Evolutionary conservation across 2,888 invertebrate genomes (phyloP), one percentile per base, ranked within the genome.

Genomic region (Chymomyza amoena): DNA sequence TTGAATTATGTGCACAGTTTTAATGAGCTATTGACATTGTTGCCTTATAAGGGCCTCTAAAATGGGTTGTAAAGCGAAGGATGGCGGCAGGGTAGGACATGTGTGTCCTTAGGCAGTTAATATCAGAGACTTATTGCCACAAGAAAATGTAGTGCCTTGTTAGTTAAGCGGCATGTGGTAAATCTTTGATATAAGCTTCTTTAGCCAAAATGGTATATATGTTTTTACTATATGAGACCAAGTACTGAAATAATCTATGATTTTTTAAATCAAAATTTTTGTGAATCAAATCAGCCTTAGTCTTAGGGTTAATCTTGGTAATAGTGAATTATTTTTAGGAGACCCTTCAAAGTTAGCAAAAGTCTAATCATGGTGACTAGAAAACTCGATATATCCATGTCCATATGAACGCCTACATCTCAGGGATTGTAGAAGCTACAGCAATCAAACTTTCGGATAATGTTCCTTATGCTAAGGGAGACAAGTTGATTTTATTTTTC

Each of bases 21-120:
- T 64, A 64, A 64, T 64, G 64, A 64, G 64, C 64, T 64, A 64
- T 57, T 64, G 64, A 64, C 56, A 57, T 56, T 57, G 57, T 45
- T 57, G 56, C 25, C 32, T 3, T 32, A 6, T 32, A 32, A 32
- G 32, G 32, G 6, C 32, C 39, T 45, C 13, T 45, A 36, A 36
- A 36, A 36, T 36, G 36, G 36, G 36, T 36, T 36, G 36, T 13
- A 13, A 45, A 45, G 39, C 0, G 2, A 13, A 2, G 13, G 13
- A 4, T 10, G 13, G 39, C 2, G 39, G 13, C 39, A 45, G 4
- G 25, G 25, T n/a, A n/a, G 9, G 39, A 6, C 39, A 13, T 45
- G 39, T 45, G 39, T 45, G 39, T 45, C 39, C 13, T 45, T 6
- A 45, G 39, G 39, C 39, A 45, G 39, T 45, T 45, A 13, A 45